These are phyloP conservation scores for Euborellia annulipes DNA, from an alignment of 1,140 invertebrate genomes.

Conservation along the genomic window DNA sequence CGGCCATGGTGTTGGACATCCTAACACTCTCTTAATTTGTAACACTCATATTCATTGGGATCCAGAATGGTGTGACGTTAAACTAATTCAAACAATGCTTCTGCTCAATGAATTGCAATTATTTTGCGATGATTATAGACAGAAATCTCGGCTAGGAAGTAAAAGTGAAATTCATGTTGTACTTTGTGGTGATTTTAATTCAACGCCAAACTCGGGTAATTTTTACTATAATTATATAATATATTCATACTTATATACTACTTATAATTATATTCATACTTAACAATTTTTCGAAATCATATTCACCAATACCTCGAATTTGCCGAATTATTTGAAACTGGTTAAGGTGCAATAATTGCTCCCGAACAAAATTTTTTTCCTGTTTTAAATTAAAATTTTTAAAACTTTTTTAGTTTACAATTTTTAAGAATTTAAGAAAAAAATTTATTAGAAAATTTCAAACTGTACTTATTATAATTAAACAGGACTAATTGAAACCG, in stretches of 20 bases:
- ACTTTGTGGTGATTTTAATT: conserved; percentile 97
- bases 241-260: background rate
- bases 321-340: background rate
- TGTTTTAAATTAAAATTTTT: no score
- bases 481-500: no score
- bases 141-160: conserved; percentile 38
- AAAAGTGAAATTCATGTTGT: conserved; percentile 76
- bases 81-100: conserved; percentile 99
- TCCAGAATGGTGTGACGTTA: conserved; percentile 99
- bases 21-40: conserved; percentile 69
- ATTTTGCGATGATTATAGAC: conserved; percentile 60
- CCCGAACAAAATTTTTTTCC: background rate
- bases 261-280: background rate
- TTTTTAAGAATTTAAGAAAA: no score
- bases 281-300: background rate
- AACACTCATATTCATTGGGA: conserved; percentile 99
- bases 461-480: no score
- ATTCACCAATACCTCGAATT: background rate
- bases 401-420: no score
- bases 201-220: conserved; percentile 86
- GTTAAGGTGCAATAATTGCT: background rate
- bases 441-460: no score
- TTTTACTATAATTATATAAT: background rate
- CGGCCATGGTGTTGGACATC: no score
- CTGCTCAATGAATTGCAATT: conserved; percentile 78